Conservation (phyloP, 2,113 vertebrate species). For the Petaurus breviceps region DNA sequence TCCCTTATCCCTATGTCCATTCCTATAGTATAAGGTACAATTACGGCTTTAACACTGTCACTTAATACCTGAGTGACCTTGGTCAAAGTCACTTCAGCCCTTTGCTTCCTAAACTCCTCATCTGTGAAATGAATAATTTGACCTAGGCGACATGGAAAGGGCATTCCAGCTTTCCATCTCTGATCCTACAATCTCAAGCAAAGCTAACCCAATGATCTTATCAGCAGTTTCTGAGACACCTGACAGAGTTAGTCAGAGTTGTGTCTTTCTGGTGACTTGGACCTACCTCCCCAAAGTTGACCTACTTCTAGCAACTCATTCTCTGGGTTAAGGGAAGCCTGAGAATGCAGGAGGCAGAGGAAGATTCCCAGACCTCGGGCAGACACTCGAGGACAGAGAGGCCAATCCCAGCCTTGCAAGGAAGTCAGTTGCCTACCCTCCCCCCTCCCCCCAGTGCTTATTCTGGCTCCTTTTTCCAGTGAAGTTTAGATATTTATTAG, state of each 20-base stretch:
- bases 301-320: conserved; percentile 36
- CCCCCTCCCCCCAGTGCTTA: not conserved
- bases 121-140: not conserved
- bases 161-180: not conserved
- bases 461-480: conserved; percentile 7
- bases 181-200: not conserved
- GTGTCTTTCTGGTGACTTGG: conserved; percentile 2
- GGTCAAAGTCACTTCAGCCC: not conserved
- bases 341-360: conserved; percentile 21
- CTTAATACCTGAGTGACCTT: not conserved
- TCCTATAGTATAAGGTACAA: not conserved
- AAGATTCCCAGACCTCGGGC: conserved; percentile 19
- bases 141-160: not conserved
- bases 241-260: not conserved
- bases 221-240: conserved; percentile 1
- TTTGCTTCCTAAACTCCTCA: not conserved
- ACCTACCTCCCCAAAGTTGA: not conserved
- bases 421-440: not conserved
- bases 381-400: not conserved
- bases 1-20: not conserved
- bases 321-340: conserved; percentile 17
- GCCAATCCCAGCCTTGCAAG: conserved; percentile 2
- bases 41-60: not conserved
- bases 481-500: not conserved
- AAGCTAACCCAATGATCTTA: not conserved